Conservation (phyloP, 2,113 vertebrate genomes). For the Herpetotheres cachinnans region DNA sequence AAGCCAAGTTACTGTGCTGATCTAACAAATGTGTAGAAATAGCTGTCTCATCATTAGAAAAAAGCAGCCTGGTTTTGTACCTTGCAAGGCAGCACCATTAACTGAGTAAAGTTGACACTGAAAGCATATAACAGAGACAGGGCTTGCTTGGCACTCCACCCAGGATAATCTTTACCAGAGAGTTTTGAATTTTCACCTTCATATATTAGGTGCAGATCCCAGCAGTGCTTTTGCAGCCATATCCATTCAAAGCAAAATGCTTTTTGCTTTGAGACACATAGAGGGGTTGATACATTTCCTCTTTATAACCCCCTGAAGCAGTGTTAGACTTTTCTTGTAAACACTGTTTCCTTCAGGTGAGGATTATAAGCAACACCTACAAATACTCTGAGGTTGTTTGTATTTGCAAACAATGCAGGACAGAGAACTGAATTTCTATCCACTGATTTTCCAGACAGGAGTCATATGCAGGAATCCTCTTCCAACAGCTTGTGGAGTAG, state of each 20-base stretch:
- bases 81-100: neutral
- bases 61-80: neutral
- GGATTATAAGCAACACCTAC: neutral
- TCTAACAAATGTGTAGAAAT: neutral
- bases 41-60: neutral
- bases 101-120: neutral
- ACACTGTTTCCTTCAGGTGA: neutral
- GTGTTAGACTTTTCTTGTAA: neutral
- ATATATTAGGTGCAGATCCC: neutral
- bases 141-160: neutral
- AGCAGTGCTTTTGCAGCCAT: neutral
- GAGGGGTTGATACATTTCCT: neutral
- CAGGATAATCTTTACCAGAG: neutral
- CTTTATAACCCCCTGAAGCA: neutral
- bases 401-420: neutral
- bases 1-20: neutral
- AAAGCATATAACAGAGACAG: neutral
- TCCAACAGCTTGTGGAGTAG: accelerated
- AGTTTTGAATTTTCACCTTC: neutral
- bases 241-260: neutral
- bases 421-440: neutral
- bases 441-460: neutral
- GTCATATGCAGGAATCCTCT: neutral
- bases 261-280: neutral
- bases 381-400: neutral